Evolutionary conservation across 2,797 vertebrate genomes (phyloP), one percentile per base, ranked within the genome.

Genomic region (Manis javanica): DNA sequence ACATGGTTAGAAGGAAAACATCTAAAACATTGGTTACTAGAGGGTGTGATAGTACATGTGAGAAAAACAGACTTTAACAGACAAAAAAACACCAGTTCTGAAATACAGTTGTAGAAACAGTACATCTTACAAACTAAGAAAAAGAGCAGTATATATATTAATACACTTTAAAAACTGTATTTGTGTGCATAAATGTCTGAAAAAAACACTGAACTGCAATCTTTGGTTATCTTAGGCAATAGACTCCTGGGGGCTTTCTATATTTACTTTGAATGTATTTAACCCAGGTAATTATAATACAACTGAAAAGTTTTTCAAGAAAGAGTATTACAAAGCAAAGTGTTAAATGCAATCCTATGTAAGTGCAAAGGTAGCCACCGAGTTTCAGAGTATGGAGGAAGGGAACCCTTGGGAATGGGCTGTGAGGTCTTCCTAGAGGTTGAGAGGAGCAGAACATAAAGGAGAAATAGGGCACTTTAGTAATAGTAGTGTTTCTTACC

Each of bases 71-170:
- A n/a, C 57, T 72, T 51, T 13, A 55, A 72, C 1, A 23, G 57
- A 49, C 78, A 55, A 91, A 57, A 49, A 84, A 72, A 12, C 19
- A 75, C n/a, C 51, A 51, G 16, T 55, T 74, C 49, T 85, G 59
- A 95, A 81, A 75, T 53, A 34, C 39, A 74, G n/a, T 13, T 69
- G 53, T 15, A 84, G 83, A 95, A 78, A 84, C 24, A 82, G 37
- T 46, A 46, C 72, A 79, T 18, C 26, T 68, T 24, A 87, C 18
- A 57, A 77, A 83, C 53, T 42, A 81, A 61, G 46, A 63, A 23
- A 39, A 53, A 42, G 31, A 55, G 5, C 24, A n/a, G n/a, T 23
- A 9, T 19, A n/a, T 21, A 23, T 61, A 42, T 63, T 26, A 87
- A 81, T 11, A 63, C 37, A 89, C 37, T 59, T 68, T 37, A 78